phyloP scores from a whole-genome alignment of 2,113 vertebrate genomes.

The Silurus asotus region DNA sequence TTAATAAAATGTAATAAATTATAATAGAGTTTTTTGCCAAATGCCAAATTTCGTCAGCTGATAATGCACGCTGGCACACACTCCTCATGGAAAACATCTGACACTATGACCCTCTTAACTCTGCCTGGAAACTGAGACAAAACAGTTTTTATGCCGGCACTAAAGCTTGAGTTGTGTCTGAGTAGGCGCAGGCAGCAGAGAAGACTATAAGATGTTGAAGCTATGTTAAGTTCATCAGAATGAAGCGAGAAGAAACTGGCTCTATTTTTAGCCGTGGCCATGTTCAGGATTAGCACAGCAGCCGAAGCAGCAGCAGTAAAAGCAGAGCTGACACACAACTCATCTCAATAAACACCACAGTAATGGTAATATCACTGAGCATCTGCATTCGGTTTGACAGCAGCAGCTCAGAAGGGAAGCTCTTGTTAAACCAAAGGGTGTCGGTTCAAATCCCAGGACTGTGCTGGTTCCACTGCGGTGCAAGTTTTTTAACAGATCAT shows the following conservation, averaged over 20 bases:
- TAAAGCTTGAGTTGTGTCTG: not conserved
- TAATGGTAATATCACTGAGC: not conserved
- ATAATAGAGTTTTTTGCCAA: not conserved
- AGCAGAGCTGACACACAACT: slow-evolving; percentile 13
- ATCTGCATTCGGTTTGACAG: not conserved
- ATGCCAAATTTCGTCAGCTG: not conserved
- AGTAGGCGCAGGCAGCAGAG: not conserved
- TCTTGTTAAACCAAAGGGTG: not conserved
- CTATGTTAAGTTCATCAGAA: slow-evolving; percentile 30
- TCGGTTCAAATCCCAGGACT: slow-evolving; percentile 6
- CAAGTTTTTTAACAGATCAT: not conserved
- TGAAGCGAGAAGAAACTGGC: slow-evolving; percentile 15
- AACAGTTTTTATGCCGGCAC: not conserved
- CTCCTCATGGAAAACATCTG: not conserved
- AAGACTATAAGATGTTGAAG: not conserved
- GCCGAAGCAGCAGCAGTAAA: slow-evolving; percentile 8
- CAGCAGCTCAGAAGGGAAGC: not conserved
- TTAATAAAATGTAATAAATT: not conserved
- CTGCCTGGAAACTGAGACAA: not conserved
- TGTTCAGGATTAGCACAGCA: not conserved
- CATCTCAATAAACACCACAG: not conserved
- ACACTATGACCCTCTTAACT: not conserved
- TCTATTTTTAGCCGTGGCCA: slow-evolving; percentile 35
- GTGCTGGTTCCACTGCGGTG: not conserved
- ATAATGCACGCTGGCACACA: not conserved